These are phyloP conservation scores for Holothuria glaberrima DNA, from an alignment of 35 echinoderm and acorn worm species.

Conservation along the genomic window DNA sequence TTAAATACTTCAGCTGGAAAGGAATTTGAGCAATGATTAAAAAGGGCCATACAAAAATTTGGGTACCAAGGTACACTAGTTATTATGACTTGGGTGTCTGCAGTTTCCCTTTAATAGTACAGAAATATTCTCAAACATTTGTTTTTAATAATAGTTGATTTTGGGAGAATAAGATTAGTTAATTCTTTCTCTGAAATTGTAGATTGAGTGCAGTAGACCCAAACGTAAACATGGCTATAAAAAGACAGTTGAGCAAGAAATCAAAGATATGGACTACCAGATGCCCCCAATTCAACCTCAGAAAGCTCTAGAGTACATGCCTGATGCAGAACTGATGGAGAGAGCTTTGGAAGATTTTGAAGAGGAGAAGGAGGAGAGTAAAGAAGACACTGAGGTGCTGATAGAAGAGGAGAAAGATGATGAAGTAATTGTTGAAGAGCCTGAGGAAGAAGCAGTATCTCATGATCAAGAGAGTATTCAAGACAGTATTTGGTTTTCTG, in stretches of 20 bases:
- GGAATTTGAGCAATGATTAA: no score
- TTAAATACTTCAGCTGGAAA: no score
- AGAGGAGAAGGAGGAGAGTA: constrained; percentile 29
- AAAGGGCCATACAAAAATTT: no score
- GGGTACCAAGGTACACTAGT: no score
- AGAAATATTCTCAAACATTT: no score
- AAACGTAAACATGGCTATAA: constrained; percentile 71
- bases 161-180: neutral
- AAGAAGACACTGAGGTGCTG: constrained; percentile 10
- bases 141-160: no score
- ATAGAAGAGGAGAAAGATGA: constrained; percentile 24
- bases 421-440: neutral
- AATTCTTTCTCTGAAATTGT: neutral
- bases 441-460: constrained; percentile 11
- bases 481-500: constrained; percentile 47
- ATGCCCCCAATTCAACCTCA: constrained; percentile 77
- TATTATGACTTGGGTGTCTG: no score
- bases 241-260: constrained; percentile 72
- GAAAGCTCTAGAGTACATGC: constrained; percentile 86
- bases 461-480: constrained; percentile 39
- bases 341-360: constrained; percentile 40
- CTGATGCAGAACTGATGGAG: constrained; percentile 76
- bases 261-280: constrained; percentile 85
- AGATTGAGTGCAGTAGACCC: constrained; percentile 97
- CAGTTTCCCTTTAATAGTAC: no score